Conservation (phyloP, 1,140 invertebrate species). For the Philotrypesis tridentata region DNA sequence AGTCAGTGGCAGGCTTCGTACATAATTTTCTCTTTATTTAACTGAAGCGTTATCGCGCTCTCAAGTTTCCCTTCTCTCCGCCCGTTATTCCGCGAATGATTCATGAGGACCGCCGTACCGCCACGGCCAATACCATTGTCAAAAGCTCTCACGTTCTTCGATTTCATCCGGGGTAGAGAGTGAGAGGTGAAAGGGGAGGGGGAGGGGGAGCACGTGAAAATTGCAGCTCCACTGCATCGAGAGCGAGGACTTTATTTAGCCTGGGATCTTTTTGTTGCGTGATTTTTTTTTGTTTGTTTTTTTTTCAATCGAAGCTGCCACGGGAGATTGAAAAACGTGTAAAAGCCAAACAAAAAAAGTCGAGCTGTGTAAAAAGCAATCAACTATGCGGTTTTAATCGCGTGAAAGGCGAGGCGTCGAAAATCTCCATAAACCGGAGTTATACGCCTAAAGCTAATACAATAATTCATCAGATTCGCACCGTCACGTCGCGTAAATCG, state of each 20-base stretch:
- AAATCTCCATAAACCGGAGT: not conserved
- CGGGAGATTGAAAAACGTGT: not conserved
- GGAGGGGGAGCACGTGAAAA: not conserved
- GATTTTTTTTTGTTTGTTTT: not conserved
- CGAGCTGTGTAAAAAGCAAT: not conserved
- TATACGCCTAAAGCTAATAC: not conserved
- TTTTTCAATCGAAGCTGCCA: not conserved
- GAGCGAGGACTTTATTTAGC: conserved; percentile 8
- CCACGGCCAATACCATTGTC: conserved; percentile 16
- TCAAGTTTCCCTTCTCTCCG: conserved; percentile 15
- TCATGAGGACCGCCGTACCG: not conserved
- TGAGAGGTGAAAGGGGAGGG: too few species aligned
- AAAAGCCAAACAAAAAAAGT: too few species aligned
- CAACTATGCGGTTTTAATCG: not conserved
- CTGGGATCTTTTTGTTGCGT: not conserved
- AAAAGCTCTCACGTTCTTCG: conserved; percentile 30
- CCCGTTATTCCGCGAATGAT: conserved; percentile 24
- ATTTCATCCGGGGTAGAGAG: too few species aligned
- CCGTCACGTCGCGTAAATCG: not conserved
- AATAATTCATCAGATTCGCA: not conserved
- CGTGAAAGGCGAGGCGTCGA: too few species aligned
- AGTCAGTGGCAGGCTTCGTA: conserved; percentile 53
- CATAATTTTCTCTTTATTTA: conserved; percentile 61
- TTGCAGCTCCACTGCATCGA: not conserved
- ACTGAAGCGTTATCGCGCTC: conserved; percentile 45